Base-by-base conservation (phyloP, 2,888 invertebrate genomes). In the Epinotia brunnichana region DNA sequence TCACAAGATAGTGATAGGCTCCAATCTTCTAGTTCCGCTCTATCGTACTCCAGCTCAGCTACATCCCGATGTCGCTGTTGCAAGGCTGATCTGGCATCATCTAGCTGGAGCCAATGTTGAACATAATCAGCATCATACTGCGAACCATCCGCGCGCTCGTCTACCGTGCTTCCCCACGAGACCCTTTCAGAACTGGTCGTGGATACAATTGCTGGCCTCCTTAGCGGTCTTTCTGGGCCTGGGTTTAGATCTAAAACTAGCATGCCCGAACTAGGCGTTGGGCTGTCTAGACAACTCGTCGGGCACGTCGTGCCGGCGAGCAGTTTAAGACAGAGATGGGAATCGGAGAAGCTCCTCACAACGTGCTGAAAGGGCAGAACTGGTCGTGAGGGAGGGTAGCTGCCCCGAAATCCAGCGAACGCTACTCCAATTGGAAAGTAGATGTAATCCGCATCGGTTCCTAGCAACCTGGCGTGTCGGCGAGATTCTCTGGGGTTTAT, bases 11-110 rank as follows among this genome's bases (percentile, higher is more conserved):
- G 87, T 60, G 95, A 95, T 82, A 96, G 91, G 83, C 96, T 96
- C 96, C 96, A 96, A 85, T 96, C 96, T 87, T 96, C 96, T 76
- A 96, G 88, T 85, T 96, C 96, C 3, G 96, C 95, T 78, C 95
- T 94, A 82, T 96, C 96, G 81, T 96, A 96, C 85, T 96, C 96
- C 80, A 96, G 88, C 83, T 96, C 96, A 35, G 95, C 93, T 77
- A 95, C 86, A 82, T 96, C 95, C 74, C 95, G 92, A 83, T 96
- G 95, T 78, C 95, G 94, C 80, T 96, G 95, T 79, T 95, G 95
- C 44, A 95, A 82, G 3, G 95, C 95, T 70, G 95, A 95, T 81
- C 96, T 92, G 2, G 96, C 95, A 79, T 96, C 96, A 82, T 96
- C 96, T 78, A 96, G 87, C 82, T 95, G 94, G 67, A 96, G 89